Evolutionary conservation across 2,113 vertebrate species (phyloP).

Genomic region (Caranx ignobilis): DNA sequence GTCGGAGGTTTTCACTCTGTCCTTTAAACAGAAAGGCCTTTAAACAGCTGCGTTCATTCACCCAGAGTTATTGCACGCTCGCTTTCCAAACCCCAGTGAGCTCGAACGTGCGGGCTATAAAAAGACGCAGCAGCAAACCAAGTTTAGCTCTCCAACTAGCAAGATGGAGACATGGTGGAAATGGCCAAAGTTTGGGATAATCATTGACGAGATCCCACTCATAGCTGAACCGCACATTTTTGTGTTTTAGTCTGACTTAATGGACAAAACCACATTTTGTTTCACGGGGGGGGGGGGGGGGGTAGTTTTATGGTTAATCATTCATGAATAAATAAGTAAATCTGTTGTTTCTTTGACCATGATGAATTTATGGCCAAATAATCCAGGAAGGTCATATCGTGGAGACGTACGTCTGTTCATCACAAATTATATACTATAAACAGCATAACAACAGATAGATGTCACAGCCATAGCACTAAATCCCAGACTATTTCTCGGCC

Average conservation of each 20-base stretch:
- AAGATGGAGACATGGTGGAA: constrained; percentile 10
- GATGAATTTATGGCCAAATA: constrained; percentile 56
- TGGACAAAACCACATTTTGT: no score
- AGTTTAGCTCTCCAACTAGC: neutral
- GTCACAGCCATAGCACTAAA: no score
- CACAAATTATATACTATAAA: no score
- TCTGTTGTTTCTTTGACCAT: constrained; percentile 52
- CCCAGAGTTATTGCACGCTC: neutral
- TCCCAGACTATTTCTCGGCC: no score
- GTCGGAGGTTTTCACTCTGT: neutral
- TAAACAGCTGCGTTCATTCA: neutral
- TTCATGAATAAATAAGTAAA: no score
- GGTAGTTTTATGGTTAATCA: no score
- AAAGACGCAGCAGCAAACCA: constrained; percentile 30
- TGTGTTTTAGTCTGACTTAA: neutral
- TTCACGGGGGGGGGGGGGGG: no score
- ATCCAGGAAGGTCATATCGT: constrained; percentile 13
- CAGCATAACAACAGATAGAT: no score
- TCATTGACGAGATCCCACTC: neutral
- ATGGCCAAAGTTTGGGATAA: neutral
- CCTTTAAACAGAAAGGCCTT: neutral
- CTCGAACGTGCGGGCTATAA: constrained; percentile 36
- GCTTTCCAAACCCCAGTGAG: no score
- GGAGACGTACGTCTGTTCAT: neutral
- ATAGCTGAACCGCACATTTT: neutral